phyloP scores from a whole-genome alignment of 2,888 invertebrate species.

The Torymus aiolomorphi region DNA sequence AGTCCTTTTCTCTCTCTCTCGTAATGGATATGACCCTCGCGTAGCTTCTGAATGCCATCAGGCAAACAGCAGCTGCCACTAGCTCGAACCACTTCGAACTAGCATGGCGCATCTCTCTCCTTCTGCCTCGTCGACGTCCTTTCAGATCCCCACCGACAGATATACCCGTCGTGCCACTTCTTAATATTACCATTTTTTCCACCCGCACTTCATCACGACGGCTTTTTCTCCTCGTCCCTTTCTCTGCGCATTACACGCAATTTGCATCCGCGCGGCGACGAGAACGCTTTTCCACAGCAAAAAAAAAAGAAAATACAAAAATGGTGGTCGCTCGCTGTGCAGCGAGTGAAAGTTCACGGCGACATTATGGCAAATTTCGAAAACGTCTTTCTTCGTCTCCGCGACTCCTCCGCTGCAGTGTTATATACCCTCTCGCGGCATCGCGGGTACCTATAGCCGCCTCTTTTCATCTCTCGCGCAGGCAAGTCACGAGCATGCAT shows the following conservation, averaged over 20 bases:
- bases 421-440: not conserved
- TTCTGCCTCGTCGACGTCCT: not conserved
- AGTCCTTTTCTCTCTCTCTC: not conserved
- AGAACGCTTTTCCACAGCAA: not conserved
- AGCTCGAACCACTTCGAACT: not conserved
- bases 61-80: not conserved
- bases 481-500: constrained; percentile 30
- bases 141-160: not conserved
- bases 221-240: not conserved
- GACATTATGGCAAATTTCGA: constrained; percentile 25
- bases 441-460: not conserved
- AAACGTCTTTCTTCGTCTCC: constrained; percentile 23
- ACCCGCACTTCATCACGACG: not conserved
- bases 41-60: constrained; percentile 10
- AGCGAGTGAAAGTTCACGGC: constrained; percentile 25
- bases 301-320: not conserved
- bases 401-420: too few species aligned
- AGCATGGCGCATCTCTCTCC: not conserved
- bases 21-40: constrained; percentile 30
- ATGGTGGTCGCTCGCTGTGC: not conserved
- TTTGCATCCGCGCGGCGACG: too few species aligned
- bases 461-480: constrained; percentile 21
- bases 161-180: constrained; percentile 4
- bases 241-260: not conserved
- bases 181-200: constrained; percentile 4